phyloP scores from a whole-genome alignment of 2,113 vertebrate genomes.

The Spheniscus mendiculus region DNA sequence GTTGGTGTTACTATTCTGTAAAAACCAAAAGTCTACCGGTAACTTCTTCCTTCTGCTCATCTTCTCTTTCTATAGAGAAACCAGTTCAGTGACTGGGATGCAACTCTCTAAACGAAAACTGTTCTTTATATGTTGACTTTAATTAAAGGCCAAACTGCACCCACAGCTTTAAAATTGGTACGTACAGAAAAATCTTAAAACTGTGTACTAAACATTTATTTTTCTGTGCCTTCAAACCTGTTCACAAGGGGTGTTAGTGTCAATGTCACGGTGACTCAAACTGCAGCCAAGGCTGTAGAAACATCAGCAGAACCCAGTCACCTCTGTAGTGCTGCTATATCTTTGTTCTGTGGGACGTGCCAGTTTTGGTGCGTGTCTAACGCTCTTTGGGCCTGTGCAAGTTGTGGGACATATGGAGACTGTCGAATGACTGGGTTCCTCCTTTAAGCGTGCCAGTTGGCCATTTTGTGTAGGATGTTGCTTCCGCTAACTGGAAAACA shows the following conservation, averaged over 20 bases:
- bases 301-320: background rate
- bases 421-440: background rate
- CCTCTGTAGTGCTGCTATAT: background rate
- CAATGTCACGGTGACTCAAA: background rate
- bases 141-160: background rate
- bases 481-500: background rate
- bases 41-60: background rate
- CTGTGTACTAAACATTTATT: fast-evolving
- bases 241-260: background rate
- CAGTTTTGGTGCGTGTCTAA: background rate
- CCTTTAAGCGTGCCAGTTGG: conserved; percentile 22
- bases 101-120: background rate
- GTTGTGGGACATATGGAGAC: background rate
- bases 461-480: background rate
- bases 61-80: background rate
- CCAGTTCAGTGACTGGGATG: background rate
- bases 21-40: background rate
- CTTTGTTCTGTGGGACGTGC: background rate
- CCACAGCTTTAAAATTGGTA: background rate
- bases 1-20: background rate
- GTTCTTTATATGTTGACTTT: background rate
- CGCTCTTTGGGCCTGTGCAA: background rate
- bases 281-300: background rate
- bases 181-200: background rate
- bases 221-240: background rate